Conservation (phyloP, 1,140 invertebrate genomes). For the Paralvinella palmiformis region DNA sequence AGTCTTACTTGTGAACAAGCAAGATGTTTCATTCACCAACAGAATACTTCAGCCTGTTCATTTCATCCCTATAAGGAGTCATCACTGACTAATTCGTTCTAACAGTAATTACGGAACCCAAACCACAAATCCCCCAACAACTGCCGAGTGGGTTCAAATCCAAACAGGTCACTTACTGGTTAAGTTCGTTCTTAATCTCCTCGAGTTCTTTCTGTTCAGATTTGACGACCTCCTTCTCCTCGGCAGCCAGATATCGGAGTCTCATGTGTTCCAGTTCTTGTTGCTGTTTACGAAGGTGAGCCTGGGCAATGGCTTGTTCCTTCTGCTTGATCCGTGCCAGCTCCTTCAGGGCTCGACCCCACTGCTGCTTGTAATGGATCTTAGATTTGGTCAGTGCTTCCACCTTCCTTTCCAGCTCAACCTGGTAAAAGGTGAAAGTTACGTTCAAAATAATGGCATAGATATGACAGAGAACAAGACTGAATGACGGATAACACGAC, state of each 20-base stretch:
- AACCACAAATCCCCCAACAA: too few relatives aligned
- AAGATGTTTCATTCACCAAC: too few relatives aligned
- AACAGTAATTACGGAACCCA: too few relatives aligned
- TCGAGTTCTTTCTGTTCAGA: constrained; percentile 44
- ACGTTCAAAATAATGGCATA: too few relatives aligned
- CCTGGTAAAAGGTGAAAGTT: constrained; percentile 32
- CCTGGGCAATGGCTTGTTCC: constrained; percentile 42
- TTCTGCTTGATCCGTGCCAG: constrained; percentile 46
- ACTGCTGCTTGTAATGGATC: constrained; percentile 52
- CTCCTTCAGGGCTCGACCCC: constrained; percentile 47
- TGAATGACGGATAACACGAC: too few relatives aligned
- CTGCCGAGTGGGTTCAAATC: too few relatives aligned
- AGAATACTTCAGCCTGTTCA: too few relatives aligned
- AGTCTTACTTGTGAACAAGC: too few relatives aligned
- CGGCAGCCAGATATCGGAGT: constrained; percentile 44
- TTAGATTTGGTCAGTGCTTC: constrained; percentile 48
- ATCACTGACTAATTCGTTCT: too few relatives aligned
- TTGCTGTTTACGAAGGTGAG: constrained; percentile 28
- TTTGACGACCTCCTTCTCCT: constrained; percentile 45
- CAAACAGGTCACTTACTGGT: constrained; percentile 40
- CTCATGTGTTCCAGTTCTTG: constrained; percentile 51
- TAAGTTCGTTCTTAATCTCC: constrained; percentile 46
- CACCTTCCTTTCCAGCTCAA: constrained; percentile 48
- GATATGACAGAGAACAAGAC: too few relatives aligned
- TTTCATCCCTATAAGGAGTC: too few relatives aligned